Evolutionary conservation across 2,113 vertebrate genomes (phyloP), one percentile per base, ranked within the genome.

Genomic region (Oryzias curvinotus): DNA sequence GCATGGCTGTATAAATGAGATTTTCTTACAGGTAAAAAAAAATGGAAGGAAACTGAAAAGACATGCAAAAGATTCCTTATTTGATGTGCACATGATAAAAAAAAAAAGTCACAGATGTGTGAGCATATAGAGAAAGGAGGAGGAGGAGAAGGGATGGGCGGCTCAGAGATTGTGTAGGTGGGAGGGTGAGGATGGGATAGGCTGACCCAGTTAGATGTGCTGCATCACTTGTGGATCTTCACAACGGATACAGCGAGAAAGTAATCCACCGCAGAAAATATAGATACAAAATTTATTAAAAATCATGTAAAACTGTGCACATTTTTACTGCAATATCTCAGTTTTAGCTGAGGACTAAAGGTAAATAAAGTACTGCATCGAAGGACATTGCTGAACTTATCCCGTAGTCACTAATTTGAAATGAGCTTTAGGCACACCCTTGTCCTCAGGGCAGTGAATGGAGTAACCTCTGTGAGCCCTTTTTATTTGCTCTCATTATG

Each of bases 181-280:
- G 72, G 68, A 68, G 57, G 73, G 65, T 28, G 56, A 69, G 61
- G 62, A 58, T 67, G 68, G 73, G 75, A 86, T 41, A 44, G 71
- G 62, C 70, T 87, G 88, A 89, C 88, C 88, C 82, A 88, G 55
- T 79, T 88, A 85, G 76, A 83, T 81, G 75, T 77, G 80, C 83
- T 82, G 85, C 83, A 88, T 87, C 86, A 85, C 77, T 63, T 7
- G 68, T 73, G 71, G 73, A 74, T 74, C 52, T 54, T 68, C 42
- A 73, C 59, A 66, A 51, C 49, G 66, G 46, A 67, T 45, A 68
- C 44, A 25, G 49, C 64, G 44, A 68, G 50, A 30, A 69, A 69
- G 41, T 16, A 26, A 56, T 43, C 58, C 23, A 62, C 42, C 17
- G 52, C 13, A 18, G 18, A 19, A 47, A 30, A 14, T 44, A 54